These are phyloP conservation scores for Scaptomyza reducta DNA, from an alignment of 2,888 invertebrate species.

Conservation along the genomic window DNA sequence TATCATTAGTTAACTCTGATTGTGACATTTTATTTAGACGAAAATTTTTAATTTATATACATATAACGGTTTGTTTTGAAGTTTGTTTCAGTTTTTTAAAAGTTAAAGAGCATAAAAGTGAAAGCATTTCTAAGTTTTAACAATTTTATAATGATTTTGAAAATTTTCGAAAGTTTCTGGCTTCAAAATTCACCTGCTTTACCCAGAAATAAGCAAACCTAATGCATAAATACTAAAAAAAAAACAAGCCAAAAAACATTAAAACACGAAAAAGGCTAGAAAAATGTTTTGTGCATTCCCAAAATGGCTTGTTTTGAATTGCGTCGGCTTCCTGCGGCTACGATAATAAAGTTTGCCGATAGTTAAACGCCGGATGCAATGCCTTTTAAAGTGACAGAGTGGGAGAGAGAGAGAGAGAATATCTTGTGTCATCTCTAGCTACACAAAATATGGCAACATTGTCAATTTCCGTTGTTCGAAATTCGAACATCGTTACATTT, in stretches of 20 bases:
- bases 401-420: not conserved
- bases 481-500: conserved; percentile 66
- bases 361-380: conserved; percentile 63
- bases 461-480: conserved; percentile 69
- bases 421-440: conserved; percentile 38
- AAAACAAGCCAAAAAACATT: too few species aligned
- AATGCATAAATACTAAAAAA: too few species aligned
- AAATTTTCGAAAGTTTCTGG: too few species aligned
- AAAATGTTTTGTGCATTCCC: conserved; percentile 39
- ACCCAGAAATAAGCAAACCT: too few species aligned
- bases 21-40: conserved; percentile 35
- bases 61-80: too few species aligned
- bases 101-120: too few species aligned
- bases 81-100: too few species aligned
- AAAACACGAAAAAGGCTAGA: conserved; percentile 40
- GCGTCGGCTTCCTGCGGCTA: conserved; percentile 50
- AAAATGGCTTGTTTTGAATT: conserved; percentile 42
- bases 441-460: conserved; percentile 60
- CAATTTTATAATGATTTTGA: too few species aligned
- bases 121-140: too few species aligned
- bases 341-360: conserved; percentile 25
- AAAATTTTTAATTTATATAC: too few species aligned
- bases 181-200: too few species aligned
- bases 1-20: conserved; percentile 33
- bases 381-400: conserved; percentile 54